phyloP scores from a whole-genome alignment of 2,113 vertebrate species.

The Heterochromis multidens region DNA sequence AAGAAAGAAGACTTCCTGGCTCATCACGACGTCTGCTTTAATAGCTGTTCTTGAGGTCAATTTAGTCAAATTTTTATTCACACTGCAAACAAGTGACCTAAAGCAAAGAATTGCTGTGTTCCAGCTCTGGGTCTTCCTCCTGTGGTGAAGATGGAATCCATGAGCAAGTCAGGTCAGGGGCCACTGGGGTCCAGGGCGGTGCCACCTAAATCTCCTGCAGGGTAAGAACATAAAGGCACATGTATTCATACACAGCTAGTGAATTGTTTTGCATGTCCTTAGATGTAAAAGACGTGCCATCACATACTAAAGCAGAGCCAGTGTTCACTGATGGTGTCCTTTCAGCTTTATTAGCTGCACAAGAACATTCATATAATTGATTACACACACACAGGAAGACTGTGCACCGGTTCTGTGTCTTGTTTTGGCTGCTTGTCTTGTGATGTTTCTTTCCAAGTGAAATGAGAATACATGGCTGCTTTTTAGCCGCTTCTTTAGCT shows the following conservation, averaged over 20 bases:
- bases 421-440: slow-evolving; percentile 1
- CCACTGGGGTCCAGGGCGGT: slow-evolving; percentile 77
- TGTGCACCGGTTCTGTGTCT: neutral
- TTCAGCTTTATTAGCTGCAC: neutral
- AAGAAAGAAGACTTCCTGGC: no score
- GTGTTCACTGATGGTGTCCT: no score
- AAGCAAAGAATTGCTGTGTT: neutral
- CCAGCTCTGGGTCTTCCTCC: slow-evolving; percentile 78
- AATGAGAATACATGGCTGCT: neutral
- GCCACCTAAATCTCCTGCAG: slow-evolving; percentile 80
- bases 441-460: neutral
- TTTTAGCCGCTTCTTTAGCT: slow-evolving; percentile 48
- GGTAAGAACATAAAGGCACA: slow-evolving; percentile 57
- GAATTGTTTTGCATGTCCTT: neutral
- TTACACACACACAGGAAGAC: neutral
- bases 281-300: neutral
- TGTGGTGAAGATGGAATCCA: slow-evolving; percentile 84
- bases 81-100: neutral
- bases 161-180: slow-evolving; percentile 79
- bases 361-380: neutral
- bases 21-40: neutral
- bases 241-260: neutral
- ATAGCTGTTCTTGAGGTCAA: neutral
- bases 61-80: neutral
- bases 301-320: neutral